Conservation (phyloP, 2,113 vertebrate genomes). For the Chrysemys picta region DNA sequence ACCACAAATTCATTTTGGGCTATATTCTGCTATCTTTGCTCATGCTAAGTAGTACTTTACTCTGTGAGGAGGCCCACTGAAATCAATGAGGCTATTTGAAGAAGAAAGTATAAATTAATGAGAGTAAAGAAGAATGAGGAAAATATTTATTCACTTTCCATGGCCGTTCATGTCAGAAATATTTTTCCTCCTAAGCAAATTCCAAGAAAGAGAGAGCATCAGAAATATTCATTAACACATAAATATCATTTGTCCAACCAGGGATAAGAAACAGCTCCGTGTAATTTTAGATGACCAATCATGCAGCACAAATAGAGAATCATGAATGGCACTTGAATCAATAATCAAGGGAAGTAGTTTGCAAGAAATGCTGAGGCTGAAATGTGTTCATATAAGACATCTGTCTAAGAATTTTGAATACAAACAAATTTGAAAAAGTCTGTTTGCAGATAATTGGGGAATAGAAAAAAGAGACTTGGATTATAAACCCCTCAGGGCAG, state of each 20-base stretch:
- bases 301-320: neutral
- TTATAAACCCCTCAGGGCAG: neutral
- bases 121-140: neutral
- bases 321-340: rapidly evolving
- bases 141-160: neutral
- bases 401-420: neutral
- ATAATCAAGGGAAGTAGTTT: neutral
- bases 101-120: neutral
- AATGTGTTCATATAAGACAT: neutral
- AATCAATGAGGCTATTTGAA: neutral
- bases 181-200: neutral
- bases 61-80: neutral
- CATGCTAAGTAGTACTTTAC: neutral
- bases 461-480: neutral
- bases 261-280: neutral
- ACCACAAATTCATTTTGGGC: rapidly evolving
- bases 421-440: neutral
- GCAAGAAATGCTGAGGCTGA: neutral
- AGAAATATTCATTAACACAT: neutral
- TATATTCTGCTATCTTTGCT: rapidly evolving
- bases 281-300: neutral
- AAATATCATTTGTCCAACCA: neutral
- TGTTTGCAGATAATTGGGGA: neutral
- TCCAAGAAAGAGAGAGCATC: neutral
- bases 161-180: neutral